Evolutionary conservation across 2,113 vertebrate genomes (phyloP).

Genomic region (Calyptomena viridis): DNA sequence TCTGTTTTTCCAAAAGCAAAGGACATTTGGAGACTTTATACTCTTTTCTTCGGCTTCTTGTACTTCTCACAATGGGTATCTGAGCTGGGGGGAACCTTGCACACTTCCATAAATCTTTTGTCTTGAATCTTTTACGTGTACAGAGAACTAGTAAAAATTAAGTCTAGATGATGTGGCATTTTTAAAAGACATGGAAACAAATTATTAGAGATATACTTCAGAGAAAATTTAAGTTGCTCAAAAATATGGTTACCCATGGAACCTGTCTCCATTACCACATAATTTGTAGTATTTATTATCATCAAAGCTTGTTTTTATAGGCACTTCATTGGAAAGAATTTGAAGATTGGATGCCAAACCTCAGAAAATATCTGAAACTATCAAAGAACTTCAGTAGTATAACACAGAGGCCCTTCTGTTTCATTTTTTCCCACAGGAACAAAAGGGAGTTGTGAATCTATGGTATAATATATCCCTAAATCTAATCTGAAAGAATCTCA

Average conservation of each 20-base stretch:
- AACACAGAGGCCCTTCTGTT: slow-evolving; percentile 16
- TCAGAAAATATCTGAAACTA: slow-evolving; percentile 21
- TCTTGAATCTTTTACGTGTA: not conserved
- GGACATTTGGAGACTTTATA: not conserved
- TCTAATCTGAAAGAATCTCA: slow-evolving; percentile 25
- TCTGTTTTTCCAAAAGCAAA: not conserved
- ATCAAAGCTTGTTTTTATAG: slow-evolving; percentile 17
- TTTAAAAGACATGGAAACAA: not conserved
- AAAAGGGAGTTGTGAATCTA: slow-evolving; percentile 14
- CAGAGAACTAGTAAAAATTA: not conserved
- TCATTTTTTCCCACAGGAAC: slow-evolving; percentile 17
- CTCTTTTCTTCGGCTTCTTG: not conserved
- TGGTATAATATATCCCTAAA: slow-evolving; percentile 21
- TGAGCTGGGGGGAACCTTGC: not conserved
- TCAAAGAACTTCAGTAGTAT: not conserved
- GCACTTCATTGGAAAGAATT: slow-evolving; percentile 11
- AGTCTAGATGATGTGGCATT: not conserved
- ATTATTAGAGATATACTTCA: not conserved
- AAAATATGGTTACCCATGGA: not conserved
- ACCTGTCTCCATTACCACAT: not conserved
- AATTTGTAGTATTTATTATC: not conserved
- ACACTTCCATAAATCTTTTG: not conserved
- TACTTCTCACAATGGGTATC: not conserved
- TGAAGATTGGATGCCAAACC: not conserved
- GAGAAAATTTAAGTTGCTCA: not conserved